A percentile compares a stretch with the other conserved stretches of the same genome.
phyloP scores from a whole-genome alignment of 2,113 vertebrate genomes.

The Hypomesus transpacificus region DNA sequence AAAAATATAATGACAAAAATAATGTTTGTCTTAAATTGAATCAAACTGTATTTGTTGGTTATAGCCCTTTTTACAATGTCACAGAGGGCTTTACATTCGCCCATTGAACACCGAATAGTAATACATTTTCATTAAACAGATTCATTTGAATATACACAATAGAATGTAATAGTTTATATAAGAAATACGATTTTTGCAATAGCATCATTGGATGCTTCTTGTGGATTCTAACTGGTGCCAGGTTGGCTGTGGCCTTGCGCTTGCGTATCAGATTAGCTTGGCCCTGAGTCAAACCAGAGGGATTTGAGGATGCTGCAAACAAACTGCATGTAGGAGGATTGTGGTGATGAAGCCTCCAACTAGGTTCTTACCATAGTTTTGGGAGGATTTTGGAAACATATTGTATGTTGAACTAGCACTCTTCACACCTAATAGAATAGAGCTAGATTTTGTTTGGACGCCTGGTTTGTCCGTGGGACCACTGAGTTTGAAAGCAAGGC shows the following conservation, averaged over 20 bases:
- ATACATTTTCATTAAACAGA: no score
- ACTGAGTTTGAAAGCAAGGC: no score
- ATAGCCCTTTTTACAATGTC: no score
- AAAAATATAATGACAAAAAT: neutral
- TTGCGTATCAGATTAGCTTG: slow-evolving; percentile 1
- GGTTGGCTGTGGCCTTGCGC: neutral
- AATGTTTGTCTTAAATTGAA: no score
- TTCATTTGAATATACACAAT: no score
- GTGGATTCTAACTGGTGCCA: neutral
- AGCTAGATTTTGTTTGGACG: no score
- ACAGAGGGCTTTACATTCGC: no score
- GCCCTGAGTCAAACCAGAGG: neutral
- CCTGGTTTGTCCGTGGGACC: no score
- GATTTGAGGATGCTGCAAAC: neutral
- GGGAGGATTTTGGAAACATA: neutral
- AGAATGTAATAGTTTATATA: neutral
- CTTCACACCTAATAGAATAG: no score
- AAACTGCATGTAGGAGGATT: neutral
- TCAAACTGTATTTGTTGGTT: no score
- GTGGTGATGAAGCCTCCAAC: neutral
- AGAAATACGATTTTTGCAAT: neutral
- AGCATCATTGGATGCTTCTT: neutral
- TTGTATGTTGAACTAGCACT: neutral
- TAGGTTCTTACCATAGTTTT: neutral
- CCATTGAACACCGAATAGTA: no score